A percentile compares a stretch with the other conserved stretches of the same genome.
These are phyloP conservation scores for Cromileptes altivelis DNA, from an alignment of 2,113 vertebrate genomes.

Conservation along the genomic window DNA sequence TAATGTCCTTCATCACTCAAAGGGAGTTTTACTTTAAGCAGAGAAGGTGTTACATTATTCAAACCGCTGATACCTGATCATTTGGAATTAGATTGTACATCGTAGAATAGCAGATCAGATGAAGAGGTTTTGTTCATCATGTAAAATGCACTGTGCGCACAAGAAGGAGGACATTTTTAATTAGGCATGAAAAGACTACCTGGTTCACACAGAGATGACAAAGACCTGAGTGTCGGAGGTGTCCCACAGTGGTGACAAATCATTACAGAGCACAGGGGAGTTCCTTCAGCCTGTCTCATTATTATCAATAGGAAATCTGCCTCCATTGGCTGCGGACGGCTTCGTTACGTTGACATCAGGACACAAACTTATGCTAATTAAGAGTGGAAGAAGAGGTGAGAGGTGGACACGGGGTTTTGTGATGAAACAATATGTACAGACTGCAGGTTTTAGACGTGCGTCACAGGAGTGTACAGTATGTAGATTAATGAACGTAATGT, in stretches of 20 bases:
- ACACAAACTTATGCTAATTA: constrained; percentile 58
- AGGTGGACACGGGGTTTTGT: neutral
- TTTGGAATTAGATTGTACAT: neutral
- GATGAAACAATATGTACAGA: neutral
- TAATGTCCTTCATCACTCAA: constrained; percentile 44
- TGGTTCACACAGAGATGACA: constrained; percentile 47
- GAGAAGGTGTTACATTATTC: constrained; percentile 32
- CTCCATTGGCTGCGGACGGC: constrained; percentile 15
- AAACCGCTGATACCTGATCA: constrained; percentile 4
- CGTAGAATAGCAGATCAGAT: neutral
- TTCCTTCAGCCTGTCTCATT: constrained; percentile 67
- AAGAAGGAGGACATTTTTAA: constrained; percentile 29
- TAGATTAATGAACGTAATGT: too few species aligned
- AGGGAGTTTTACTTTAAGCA: constrained; percentile 21
- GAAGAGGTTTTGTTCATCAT: neutral
- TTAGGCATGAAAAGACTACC: constrained; percentile 46
- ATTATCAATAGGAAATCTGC: constrained; percentile 60
- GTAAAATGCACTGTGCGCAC: neutral
- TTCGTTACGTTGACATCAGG: constrained; percentile 23
- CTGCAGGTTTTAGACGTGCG: neutral
- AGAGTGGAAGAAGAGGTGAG: constrained; percentile 25
- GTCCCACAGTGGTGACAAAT: constrained; percentile 56
- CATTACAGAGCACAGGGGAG: constrained; percentile 75
- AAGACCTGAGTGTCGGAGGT: neutral
- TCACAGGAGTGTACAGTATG: too few species aligned